A percentile compares a stretch with the other conserved stretches of the same genome.
Evolutionary conservation across 2,888 invertebrate genomes (phyloP).

Genomic region (Prosapia bicincta): DNA sequence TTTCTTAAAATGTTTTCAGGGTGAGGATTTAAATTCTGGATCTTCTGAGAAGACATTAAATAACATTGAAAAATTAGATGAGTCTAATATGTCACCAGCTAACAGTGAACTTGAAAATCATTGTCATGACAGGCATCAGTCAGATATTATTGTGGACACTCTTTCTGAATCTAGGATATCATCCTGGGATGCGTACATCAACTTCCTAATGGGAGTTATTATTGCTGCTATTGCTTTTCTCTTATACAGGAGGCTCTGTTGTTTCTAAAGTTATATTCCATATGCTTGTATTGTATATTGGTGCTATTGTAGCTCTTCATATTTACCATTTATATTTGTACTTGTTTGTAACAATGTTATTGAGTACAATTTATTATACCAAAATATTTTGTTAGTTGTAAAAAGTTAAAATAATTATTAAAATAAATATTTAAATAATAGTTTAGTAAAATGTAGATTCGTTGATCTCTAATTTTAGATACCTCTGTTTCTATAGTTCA

Average conservation of each 20-base stretch:
- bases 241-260: constrained; percentile 38
- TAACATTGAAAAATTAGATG: background rate
- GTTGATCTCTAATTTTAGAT: too few species aligned
- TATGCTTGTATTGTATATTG: background rate
- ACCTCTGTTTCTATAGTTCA: too few species aligned
- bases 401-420: too few species aligned
- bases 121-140: background rate
- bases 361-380: too few species aligned
- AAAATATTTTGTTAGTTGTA: background rate
- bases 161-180: background rate
- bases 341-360: too few species aligned
- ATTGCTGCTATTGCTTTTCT: constrained; percentile 38
- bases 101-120: background rate
- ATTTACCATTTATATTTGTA: background rate
- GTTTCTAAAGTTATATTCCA: background rate
- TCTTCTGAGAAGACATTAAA: background rate
- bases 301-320: background rate
- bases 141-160: background rate
- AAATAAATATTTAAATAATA: too few species aligned
- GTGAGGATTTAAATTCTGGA: constrained; percentile 16
- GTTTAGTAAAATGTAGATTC: too few species aligned
- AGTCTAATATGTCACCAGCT: too few species aligned
- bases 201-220: constrained; percentile 36
- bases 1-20: constrained; percentile 31
- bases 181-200: constrained; percentile 12